These are phyloP conservation scores for Antheraea pernyi DNA, from an alignment of 1,140 invertebrate genomes.

Conservation along the genomic window DNA sequence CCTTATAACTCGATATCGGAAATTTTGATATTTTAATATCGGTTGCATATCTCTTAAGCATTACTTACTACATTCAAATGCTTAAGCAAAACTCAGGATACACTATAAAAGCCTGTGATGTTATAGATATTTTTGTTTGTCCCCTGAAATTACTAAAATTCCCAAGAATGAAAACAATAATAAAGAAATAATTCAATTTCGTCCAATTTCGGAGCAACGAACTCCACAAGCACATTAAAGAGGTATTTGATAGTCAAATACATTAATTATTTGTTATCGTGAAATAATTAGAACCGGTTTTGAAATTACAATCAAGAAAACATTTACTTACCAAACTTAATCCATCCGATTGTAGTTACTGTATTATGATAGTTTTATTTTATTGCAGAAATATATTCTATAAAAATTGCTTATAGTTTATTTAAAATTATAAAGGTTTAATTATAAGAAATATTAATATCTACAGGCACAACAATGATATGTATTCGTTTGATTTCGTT, in stretches of 20 bases:
- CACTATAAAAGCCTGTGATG: no score
- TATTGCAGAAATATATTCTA: slow-evolving; percentile 36
- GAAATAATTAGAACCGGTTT: background rate
- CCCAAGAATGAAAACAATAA: no score
- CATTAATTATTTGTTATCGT: background rate
- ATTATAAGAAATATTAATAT: slow-evolving; percentile 51
- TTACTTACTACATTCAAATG: no score
- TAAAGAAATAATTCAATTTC: background rate
- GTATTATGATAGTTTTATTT: slow-evolving; percentile 6
- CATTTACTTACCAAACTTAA: background rate
- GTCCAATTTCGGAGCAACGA: background rate
- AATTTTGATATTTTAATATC: no score
- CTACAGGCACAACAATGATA: slow-evolving; percentile 73
- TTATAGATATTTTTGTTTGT: no score
- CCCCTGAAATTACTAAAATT: no score
- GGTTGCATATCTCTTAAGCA: no score
- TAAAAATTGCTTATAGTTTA: slow-evolving; percentile 37
- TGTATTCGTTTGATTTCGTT: slow-evolving; percentile 56
- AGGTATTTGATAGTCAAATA: background rate
- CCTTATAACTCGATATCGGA: no score
- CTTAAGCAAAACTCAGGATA: no score
- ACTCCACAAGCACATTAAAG: background rate
- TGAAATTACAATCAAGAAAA: background rate
- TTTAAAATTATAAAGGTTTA: slow-evolving; percentile 35
- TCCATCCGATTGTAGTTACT: background rate